Evolutionary conservation across 2,888 invertebrate species (phyloP).

Genomic region (Clostera curtula): DNA sequence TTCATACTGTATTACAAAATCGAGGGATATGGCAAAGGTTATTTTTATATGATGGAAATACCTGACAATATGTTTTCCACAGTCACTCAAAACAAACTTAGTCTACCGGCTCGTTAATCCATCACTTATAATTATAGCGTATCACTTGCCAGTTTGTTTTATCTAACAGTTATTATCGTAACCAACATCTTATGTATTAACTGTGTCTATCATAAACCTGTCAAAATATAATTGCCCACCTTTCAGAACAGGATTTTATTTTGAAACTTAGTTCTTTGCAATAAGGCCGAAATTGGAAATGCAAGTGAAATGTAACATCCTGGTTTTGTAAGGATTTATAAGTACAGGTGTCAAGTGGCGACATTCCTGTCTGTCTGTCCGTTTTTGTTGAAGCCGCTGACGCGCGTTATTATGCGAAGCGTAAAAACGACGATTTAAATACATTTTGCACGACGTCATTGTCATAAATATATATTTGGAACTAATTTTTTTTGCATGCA

Average conservation of each 20-base stretch:
- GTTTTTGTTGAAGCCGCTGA: no score
- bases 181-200: slow-evolving; percentile 5
- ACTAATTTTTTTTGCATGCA: no score
- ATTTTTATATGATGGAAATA: no score
- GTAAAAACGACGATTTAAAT: no score
- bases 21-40: no score
- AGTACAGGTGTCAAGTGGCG: slow-evolving; percentile 33
- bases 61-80: no score
- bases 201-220: slow-evolving; percentile 15
- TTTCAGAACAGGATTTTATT: slow-evolving; percentile 2
- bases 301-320: slow-evolving; percentile 1
- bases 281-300: slow-evolving; percentile 15
- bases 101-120: no score
- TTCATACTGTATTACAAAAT: no score
- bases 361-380: slow-evolving; percentile 21
- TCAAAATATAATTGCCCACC: slow-evolving; percentile 11
- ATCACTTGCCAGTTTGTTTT: slow-evolving; percentile 7
- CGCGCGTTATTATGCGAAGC: no score
- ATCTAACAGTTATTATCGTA: slow-evolving; percentile 7
- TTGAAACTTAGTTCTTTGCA: slow-evolving; percentile 8
- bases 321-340: slow-evolving; percentile 16
- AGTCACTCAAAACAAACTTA: no score
- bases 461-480: no score
- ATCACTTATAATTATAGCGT: neutral
- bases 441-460: no score